phyloP scores from a whole-genome alignment of 2,113 vertebrate genomes.

The Halichoeres trimaculatus region DNA sequence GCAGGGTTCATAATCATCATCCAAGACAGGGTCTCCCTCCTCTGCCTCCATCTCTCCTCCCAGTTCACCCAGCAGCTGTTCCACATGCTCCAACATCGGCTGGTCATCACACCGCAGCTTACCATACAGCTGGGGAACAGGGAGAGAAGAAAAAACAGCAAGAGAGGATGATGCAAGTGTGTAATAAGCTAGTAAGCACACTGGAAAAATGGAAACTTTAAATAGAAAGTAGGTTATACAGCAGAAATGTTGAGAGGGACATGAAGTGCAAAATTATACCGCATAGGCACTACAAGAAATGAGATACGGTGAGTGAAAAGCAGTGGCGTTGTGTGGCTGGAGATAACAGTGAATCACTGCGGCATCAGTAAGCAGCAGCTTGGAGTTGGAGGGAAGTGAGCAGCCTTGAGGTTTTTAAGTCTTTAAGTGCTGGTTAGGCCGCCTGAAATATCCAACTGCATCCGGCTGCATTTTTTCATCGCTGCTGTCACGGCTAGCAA shows the following conservation, averaged over 20 bases:
- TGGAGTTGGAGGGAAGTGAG: constrained; percentile 47
- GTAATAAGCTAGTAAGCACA: constrained; percentile 4
- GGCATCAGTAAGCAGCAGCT: constrained; percentile 35
- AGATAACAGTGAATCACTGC: constrained; percentile 36
- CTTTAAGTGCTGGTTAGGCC: constrained; percentile 56
- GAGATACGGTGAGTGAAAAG: constrained; percentile 37
- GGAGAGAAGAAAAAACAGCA: constrained; percentile 1
- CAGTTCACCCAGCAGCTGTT: constrained; percentile 83
- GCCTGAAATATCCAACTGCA: constrained; percentile 61
- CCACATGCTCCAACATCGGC: constrained; percentile 80
- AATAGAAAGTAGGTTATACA: constrained; percentile 32
- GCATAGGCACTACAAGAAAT: constrained; percentile 28
- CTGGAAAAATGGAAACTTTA: constrained; percentile 5
- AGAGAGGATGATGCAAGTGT: constrained; percentile 17
- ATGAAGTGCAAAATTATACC: constrained; percentile 23
- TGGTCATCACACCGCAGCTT: constrained; percentile 84
- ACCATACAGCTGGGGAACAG: constrained; percentile 75
- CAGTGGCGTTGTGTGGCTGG: constrained; percentile 26
- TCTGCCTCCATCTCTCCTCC: constrained; percentile 73
- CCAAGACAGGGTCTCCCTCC: constrained; percentile 51
- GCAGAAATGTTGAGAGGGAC: constrained; percentile 19
- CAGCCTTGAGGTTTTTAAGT: constrained; percentile 48
- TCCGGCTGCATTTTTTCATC: constrained; percentile 62
- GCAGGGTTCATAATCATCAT: constrained; percentile 76
- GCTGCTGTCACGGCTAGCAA: constrained; percentile 44